Percentiles rank a stretch among this genome's conserved stretches.
These are phyloP conservation scores for Caenorhabditis zanzibari DNA, from an alignment of 2,888 invertebrate genomes.

Conservation along the genomic window DNA sequence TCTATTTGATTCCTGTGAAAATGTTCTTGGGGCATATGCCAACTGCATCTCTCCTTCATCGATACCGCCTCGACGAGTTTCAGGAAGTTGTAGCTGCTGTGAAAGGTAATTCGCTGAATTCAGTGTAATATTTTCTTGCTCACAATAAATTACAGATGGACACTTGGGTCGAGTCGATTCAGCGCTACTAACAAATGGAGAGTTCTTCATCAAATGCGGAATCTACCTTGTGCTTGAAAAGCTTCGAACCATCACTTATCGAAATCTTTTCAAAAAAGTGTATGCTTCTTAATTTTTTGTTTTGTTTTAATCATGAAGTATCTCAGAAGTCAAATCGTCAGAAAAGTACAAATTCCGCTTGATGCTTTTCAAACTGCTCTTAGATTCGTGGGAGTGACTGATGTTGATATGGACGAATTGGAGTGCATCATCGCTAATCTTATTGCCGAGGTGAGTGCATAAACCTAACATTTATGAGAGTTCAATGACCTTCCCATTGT, in stretches of 20 bases:
- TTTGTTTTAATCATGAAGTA: not conserved
- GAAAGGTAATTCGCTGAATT: conserved; percentile 37
- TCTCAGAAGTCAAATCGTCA: conserved; percentile 84
- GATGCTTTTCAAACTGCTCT: conserved; percentile 91
- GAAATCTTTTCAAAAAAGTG: conserved; percentile 96
- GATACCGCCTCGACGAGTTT: conserved; percentile 94
- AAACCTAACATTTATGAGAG: not conserved
- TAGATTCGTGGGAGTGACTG: conserved; percentile 89
- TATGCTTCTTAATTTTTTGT: no score
- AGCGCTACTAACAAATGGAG: conserved; percentile 88
- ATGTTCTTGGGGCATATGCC: conserved; percentile 98
- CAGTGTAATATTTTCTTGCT: not conserved
- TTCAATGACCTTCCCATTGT: no score
- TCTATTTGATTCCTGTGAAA: conserved; percentile 88
- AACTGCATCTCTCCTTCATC: conserved; percentile 89
- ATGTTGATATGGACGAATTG: conserved; percentile 94
- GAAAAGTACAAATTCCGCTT: conserved; percentile 92
- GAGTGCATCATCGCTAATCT: conserved; percentile 97
- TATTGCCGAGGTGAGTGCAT: conserved; percentile 88
- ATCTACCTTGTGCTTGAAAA: conserved; percentile 98
- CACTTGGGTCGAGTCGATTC: conserved; percentile 87
- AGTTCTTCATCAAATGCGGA: conserved; percentile 96
- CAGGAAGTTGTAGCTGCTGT: conserved; percentile 86
- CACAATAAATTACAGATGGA: conserved; percentile 86
- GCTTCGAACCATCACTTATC: conserved; percentile 94